Evolutionary conservation across 1,140 invertebrate species (phyloP).

Genomic region (Drosophila cardini): DNA sequence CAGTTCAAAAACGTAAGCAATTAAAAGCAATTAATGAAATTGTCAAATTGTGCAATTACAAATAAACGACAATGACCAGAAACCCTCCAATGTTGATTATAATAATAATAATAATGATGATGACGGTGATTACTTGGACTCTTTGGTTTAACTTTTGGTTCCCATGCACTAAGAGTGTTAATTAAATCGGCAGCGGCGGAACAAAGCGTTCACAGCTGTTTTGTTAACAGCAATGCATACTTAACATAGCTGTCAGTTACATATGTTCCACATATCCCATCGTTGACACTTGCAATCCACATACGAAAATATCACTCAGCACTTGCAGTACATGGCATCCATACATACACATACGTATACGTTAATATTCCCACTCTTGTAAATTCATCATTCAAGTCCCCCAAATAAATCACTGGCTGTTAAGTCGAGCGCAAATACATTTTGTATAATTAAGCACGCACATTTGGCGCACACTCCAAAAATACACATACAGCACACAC

Average conservation of each 20-base stretch:
- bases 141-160: conserved; percentile 3
- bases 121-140: conserved; percentile 21
- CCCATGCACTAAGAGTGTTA: conserved; percentile 11
- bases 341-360: conserved; percentile 19
- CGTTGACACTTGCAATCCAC: conserved; percentile 5
- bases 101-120: conserved; percentile 38
- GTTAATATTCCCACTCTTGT: conserved; percentile 13
- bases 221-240: background rate
- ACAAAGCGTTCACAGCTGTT: background rate
- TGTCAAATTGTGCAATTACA: conserved; percentile 76
- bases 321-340: conserved; percentile 19
- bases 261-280: background rate
- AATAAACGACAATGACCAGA: conserved; percentile 41
- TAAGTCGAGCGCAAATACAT: conserved; percentile 63
- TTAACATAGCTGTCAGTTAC: background rate
- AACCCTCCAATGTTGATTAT: background rate
- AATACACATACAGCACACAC: background rate
- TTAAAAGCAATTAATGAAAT: conserved; percentile 80
- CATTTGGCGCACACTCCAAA: conserved; percentile 60
- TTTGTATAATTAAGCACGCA: conserved; percentile 75
- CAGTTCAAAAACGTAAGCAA: conserved; percentile 67
- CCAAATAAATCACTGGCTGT: conserved; percentile 62
- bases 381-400: conserved; percentile 60
- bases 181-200: background rate
- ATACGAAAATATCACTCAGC: conserved; percentile 1